Base-by-base conservation (phyloP, 2,113 vertebrate species). In the Xyrauchen texanus region DNA sequence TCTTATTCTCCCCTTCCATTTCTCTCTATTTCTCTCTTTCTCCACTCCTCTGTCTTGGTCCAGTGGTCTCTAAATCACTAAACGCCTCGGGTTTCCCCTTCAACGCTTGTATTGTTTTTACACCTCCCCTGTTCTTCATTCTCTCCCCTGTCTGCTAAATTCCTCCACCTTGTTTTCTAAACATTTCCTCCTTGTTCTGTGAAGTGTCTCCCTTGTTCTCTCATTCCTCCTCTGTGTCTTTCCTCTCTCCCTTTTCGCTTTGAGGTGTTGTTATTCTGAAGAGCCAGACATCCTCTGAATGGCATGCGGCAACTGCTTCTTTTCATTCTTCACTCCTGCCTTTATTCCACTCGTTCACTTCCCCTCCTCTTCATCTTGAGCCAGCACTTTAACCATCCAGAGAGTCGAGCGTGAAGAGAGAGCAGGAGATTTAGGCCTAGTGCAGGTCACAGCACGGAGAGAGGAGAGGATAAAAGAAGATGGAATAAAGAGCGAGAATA, bases 261-360 rank as follows among this genome's bases (percentile, higher is more conserved):
- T 83, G 71, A 76, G 77, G 51, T 69, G 81, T 53, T 83, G 62
- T 66, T 78, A 69, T 80, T 83, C 68, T 55, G 72, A 80, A 72
- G 68, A 47, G 68, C 64, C 80, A 81, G 75, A 77, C 62, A 47
- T 73, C 46, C 63, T 57, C 13, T 81, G 70, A 84, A 84, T 61
- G 68, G 44, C 65, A 81, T 75, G 76, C 78, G 55, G 67, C 47
- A 65, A 65, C 61, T 77, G 78, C 79, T 83, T 83, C 81, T 68
- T 80, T 81, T 81, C 79, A 76, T 81, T 72, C 83, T 84, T 74
- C 65, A 15, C 65, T 66, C 60, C 49, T 78, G 73, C 76, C 76
- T 78, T 72, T 81, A 76, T 78, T 81, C 79, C 45, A 70, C n/a
- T 60, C 60, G 62, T 74, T 81, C 72, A 74, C 57, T 67, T 46